Conservation (phyloP, 2,797 vertebrate species). For the Morus bassanus region DNA sequence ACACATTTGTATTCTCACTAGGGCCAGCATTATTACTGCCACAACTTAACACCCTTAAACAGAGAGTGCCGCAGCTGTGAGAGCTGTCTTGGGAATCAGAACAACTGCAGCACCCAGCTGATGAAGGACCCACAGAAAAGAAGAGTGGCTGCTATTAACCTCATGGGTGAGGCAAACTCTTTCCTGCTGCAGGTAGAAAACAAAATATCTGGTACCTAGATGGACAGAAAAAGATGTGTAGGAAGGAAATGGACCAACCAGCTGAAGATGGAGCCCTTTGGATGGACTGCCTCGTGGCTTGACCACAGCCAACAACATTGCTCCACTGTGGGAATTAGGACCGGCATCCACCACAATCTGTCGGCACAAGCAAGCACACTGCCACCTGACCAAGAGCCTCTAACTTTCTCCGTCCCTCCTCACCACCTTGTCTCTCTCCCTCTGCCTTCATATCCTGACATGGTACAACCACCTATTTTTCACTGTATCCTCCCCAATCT, state of each 20-base stretch:
- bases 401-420: background rate
- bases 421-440: background rate
- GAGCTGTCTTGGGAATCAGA: background rate
- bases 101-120: background rate
- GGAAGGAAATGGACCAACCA: background rate
- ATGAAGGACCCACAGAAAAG: background rate
- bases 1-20: constrained; percentile 55
- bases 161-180: background rate
- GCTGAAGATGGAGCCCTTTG: background rate
- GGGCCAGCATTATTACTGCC: constrained; percentile 58
- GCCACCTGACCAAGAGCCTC: background rate
- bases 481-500: background rate
- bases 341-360: background rate
- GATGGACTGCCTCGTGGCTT: background rate
- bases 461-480: background rate
- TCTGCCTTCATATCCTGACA: background rate
- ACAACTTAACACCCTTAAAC: constrained; percentile 60
- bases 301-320: background rate
- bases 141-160: background rate
- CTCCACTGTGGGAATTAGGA: background rate
- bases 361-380: background rate
- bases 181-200: background rate
- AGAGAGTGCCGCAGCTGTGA: background rate
- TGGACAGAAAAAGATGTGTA: background rate
- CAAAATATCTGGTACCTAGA: background rate